Conservation (phyloP, 2,797 vertebrate genomes). For the Xiphorhynchus erythropygius region DNA sequence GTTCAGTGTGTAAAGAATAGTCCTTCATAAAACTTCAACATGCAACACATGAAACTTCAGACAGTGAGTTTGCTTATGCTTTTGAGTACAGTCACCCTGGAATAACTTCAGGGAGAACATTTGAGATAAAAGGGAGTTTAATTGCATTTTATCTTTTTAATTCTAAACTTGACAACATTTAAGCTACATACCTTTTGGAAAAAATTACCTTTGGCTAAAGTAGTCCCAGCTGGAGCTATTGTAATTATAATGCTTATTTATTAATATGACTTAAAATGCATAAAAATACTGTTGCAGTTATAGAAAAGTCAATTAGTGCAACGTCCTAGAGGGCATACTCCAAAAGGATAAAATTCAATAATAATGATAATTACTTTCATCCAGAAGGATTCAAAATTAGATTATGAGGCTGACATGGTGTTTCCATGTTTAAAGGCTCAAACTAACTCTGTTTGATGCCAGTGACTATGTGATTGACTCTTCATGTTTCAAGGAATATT, state of each 20-base stretch:
- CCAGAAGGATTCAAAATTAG: background rate
- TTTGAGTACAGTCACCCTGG: background rate
- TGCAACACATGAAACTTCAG: background rate
- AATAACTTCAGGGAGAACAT: background rate
- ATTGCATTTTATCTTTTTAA: background rate
- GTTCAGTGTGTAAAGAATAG: background rate
- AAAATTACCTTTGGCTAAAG: slow-evolving; percentile 9
- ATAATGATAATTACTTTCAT: background rate
- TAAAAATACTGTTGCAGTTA: slow-evolving; percentile 2
- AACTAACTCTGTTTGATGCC: background rate
- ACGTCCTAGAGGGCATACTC: background rate
- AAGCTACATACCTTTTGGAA: background rate
- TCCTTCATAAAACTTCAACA: background rate
- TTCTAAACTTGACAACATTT: background rate
- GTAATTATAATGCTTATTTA: slow-evolving; percentile 16
- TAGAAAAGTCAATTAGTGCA: slow-evolving; percentile 30
- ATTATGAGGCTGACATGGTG: background rate
- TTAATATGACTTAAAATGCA: background rate
- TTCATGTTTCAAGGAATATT: background rate
- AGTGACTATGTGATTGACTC: background rate
- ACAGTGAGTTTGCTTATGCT: background rate
- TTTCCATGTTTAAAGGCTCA: background rate
- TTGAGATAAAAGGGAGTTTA: background rate
- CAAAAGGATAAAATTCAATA: slow-evolving; percentile 27
- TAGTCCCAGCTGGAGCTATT: background rate